phyloP scores from a whole-genome alignment of 2,888 invertebrate genomes.

The Syrphus vitripennis region DNA sequence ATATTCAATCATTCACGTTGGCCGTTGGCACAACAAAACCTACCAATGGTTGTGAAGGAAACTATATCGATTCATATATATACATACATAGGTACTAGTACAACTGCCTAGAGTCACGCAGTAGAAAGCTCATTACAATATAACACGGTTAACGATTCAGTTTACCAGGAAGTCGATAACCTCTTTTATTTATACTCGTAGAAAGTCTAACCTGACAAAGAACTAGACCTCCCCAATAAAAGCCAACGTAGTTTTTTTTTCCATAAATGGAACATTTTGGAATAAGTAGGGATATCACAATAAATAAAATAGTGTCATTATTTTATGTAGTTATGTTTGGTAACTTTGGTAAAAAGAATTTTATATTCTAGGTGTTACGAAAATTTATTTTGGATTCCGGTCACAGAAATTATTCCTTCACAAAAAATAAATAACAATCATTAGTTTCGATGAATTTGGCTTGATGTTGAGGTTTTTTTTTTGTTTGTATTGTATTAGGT shows the following conservation, averaged over 20 bases:
- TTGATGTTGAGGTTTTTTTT: not conserved
- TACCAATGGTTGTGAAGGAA: conserved; percentile 27
- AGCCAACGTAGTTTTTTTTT: not conserved
- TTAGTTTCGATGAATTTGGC: not conserved
- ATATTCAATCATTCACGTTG: conserved; percentile 28
- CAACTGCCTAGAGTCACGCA: not conserved
- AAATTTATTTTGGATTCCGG: not conserved
- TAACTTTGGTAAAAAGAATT: not conserved
- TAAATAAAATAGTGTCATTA: conserved; percentile 16
- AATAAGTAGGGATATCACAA: conserved; percentile 6
- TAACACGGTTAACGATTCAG: conserved; percentile 14
- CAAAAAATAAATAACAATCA: not conserved
- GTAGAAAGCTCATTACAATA: not conserved
- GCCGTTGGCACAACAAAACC: conserved; percentile 26
- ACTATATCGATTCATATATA: conserved; percentile 20
- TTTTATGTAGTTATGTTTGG: not conserved
- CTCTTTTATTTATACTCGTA: too few species aligned
- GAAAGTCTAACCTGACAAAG: conserved; percentile 14
- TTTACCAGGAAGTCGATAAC: conserved; percentile 27
- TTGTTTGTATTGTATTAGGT: not conserved
- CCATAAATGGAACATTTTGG: conserved; percentile 9
- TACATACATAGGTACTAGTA: not conserved
- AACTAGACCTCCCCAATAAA: conserved; percentile 46
- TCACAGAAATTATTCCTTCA: conserved; percentile 9
- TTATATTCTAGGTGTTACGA: not conserved